Conservation (phyloP, 2,797 vertebrate species). For the Carcharodon carcharias region DNA sequence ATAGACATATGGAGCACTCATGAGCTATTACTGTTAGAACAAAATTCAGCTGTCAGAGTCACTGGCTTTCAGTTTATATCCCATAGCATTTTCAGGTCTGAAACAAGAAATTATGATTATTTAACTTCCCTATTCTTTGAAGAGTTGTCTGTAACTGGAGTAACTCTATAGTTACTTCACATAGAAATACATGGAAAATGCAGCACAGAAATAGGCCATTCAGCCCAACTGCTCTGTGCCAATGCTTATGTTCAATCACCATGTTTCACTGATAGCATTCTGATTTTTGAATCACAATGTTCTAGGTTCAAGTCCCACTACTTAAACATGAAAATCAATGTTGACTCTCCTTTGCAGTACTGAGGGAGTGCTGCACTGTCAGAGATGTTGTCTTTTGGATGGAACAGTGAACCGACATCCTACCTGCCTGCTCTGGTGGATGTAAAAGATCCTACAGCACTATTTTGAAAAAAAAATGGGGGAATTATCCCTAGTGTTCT, state of each 20-base stretch:
- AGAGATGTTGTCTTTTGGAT: neutral
- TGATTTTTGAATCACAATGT: neutral
- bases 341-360: neutral
- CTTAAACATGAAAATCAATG: neutral
- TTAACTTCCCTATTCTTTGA: neutral
- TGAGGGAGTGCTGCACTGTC: neutral
- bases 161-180: neutral
- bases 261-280: neutral
- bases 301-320: neutral
- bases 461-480: neutral
- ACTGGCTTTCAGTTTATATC: constrained; percentile 37
- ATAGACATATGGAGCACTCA: constrained; percentile 48
- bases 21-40: constrained; percentile 45
- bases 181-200: neutral
- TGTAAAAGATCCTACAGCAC: neutral
- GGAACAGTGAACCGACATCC: no score
- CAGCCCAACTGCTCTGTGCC: neutral
- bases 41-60: constrained; percentile 46
- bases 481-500: no score
- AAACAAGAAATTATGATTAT: neutral
- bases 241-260: neutral
- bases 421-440: neutral
- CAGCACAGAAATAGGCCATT: neutral
- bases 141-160: neutral
- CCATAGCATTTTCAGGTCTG: neutral